Evolutionary conservation across 2,888 invertebrate species (phyloP), one percentile per base, ranked within the genome.

Genomic region (Venusia cambrica): DNA sequence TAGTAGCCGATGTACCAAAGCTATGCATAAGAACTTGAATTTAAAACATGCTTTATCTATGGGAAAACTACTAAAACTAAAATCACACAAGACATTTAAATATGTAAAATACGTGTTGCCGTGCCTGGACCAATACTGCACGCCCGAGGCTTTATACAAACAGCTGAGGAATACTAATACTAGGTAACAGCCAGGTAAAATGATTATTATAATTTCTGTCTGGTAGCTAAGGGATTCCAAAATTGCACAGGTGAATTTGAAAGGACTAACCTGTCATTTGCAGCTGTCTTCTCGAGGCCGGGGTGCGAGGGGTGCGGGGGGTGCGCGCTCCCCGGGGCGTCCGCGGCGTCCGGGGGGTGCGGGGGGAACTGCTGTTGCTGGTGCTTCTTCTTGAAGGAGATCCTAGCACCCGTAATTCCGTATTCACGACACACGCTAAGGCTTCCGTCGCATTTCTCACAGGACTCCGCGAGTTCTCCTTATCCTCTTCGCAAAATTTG

Each of bases 251-350:
- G 40, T 40, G 40, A 36, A 18, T 30, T 19, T 22, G 21, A 25
- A 41, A 44, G n/a, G 45, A 75, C 77, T 71, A 49, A 84, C 87
- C 87, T 78, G 87, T 87, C 85, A 87, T 84, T 68, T 87, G 87
- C 61, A 87, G 74, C 72, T 87, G 87, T 69, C 87, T 75, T 49
- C 87, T 77, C 21, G 87, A 83, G 1, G 85, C 84, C 30, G 87
- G 85, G 28, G 84, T 84, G 41, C 81, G 70, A 2, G 84, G 84
- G 2, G 87, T 85, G 24, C 84, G 67, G 8, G 87, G 83, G 0
- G 87, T 85, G 13, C 80, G 71, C 1, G 73, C 60, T 14, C 66
- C 65, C 17, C 70, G 51, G 2, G 85, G 69, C n/a, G 83, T 80
- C 20, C 76, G 64, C 17, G 81, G 64, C 7, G 79, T 67, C 26